Evolutionary conservation across 2,797 vertebrate species (phyloP), one percentile per base, ranked within the genome.

Genomic region (Labroides dimidiatus): DNA sequence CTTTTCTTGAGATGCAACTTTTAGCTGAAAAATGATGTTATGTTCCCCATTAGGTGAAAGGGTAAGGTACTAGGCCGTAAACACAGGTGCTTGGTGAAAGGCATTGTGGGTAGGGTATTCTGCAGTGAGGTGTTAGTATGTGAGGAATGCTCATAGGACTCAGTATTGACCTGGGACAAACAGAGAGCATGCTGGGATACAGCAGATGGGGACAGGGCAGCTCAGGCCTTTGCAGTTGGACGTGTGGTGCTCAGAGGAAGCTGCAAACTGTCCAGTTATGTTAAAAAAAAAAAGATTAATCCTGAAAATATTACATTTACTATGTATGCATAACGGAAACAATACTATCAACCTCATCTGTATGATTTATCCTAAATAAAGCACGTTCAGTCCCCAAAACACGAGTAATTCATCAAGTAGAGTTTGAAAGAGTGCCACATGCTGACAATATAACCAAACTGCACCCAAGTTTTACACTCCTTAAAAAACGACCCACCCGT

Each of bases 101-200:
- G 84, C 78, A 89, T 90, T 86, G 65, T 91, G 84, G 84, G 87
- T 78, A 84, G 78, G 74, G 81, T 87, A 91, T 92, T 93, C 91
- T 90, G 72, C 92, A 91, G 78, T 77, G 81, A 84, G 79, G 88
- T 90, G 93, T 74, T 76, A 88, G 70, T 90, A 93, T 93, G 86
- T 65, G 68, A 59, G 91, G 93, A 93, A 93, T 93, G 89, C 68
- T 80, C 81, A 84, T 58, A 75, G 77, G 84, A 82, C 52, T 92
- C 84, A 11, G 9, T 91, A 89, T 93, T 93, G 90, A 91, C 90
- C 81, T 20, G 80, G 52, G 87, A 90, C 91, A 92, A 92, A 93
- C 88, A 91, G 69, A 85, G 50, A 74, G 82, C 82, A 85, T 88
- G 80, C 84, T 84, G 77, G 84, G 86, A 81, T 84, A 66, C 72